Evolutionary conservation across 2,797 vertebrate genomes (phyloP).

Genomic region (Paramormyrops hopkinsi): DNA sequence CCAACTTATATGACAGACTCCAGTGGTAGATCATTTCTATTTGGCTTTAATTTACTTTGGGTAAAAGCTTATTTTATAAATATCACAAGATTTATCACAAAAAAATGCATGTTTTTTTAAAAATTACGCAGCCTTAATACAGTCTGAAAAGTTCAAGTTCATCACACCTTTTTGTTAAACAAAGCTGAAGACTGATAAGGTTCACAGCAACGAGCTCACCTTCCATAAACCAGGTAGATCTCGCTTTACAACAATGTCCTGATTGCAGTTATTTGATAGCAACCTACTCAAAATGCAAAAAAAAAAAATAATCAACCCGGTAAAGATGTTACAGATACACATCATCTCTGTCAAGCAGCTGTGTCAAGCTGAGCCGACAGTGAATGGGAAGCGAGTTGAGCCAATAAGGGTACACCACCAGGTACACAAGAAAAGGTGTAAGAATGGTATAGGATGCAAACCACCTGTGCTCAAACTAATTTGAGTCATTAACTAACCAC

Average conservation of each 20-base stretch:
- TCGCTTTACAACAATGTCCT: not conserved
- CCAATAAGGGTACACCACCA: not conserved
- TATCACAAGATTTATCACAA: not conserved
- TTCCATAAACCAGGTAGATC: not conserved
- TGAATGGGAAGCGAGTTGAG: not conserved
- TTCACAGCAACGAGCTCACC: not conserved
- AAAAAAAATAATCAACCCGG: not conserved
- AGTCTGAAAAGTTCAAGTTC: not conserved
- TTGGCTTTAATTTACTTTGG: not conserved
- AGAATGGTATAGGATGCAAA: not conserved
- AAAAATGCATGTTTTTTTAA: not conserved
- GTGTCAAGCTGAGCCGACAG: not conserved
- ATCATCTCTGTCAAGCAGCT: not conserved
- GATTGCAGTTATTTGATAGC: not conserved
- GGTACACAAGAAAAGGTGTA: not conserved
- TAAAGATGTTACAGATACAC: not conserved
- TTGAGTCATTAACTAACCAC: not conserved
- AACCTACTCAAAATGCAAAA: not conserved
- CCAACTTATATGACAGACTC: not conserved
- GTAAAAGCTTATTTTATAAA: not conserved
- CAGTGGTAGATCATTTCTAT: not conserved
- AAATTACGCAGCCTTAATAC: not conserved
- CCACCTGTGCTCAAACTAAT: not conserved
- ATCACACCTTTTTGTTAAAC: not conserved
- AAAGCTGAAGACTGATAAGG: not conserved